phyloP scores from a whole-genome alignment of 2,113 vertebrate species.

The Muntiacus reevesi region DNA sequence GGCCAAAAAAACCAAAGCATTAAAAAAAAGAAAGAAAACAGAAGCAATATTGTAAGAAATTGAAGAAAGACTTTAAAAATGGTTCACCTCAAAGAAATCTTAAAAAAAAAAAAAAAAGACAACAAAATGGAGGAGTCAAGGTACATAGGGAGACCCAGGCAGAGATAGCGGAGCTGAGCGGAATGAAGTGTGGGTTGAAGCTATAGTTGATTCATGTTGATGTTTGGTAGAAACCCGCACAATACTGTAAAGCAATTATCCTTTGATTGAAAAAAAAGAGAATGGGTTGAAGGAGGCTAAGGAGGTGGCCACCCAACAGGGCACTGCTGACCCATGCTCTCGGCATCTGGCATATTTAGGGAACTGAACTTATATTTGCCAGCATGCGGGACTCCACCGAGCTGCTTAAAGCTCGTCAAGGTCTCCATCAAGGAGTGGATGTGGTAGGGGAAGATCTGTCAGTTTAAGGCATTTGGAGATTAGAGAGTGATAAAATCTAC shows the following conservation, averaged over 20 bases:
- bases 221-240: not conserved
- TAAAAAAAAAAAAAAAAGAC: not conserved
- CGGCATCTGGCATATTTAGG: not conserved
- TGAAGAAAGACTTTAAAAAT: not conserved
- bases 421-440: not conserved
- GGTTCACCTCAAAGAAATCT: not conserved
- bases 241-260: not conserved
- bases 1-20: not conserved
- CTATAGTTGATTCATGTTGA: not conserved
- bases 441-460: too few species aligned
- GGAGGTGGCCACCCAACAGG: not conserved
- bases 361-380: not conserved
- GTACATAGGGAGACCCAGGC: not conserved
- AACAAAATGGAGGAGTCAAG: not conserved
- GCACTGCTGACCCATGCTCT: not conserved
- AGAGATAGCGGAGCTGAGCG: not conserved
- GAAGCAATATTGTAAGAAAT: not conserved
- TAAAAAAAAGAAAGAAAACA: not conserved
- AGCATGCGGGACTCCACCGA: accelerated
- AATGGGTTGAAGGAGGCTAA: not conserved
- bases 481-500: not conserved
- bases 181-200: not conserved
- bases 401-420: accelerated
- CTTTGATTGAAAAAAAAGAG: not conserved
- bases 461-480: not conserved